Evolutionary conservation across 2,888 invertebrate species (phyloP).

Genomic region (Aporophyla nigra): DNA sequence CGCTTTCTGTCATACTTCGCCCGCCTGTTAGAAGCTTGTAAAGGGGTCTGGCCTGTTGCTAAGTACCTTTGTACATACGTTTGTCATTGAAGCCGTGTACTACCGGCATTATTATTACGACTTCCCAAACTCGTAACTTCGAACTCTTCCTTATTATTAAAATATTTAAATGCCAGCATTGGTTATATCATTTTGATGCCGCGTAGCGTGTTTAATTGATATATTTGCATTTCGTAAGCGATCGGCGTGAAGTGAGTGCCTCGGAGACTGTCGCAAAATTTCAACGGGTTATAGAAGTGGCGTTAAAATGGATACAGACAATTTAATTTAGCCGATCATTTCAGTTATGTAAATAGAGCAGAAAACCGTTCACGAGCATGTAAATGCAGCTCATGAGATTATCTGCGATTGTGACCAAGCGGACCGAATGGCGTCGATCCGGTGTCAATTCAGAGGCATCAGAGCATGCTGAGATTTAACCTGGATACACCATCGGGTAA

Average conservation of each 20-base stretch:
- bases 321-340: constrained; percentile 86
- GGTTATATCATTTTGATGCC: constrained; percentile 73
- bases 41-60: constrained; percentile 88
- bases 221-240: constrained; percentile 76
- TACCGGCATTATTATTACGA: constrained; percentile 84
- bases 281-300: constrained; percentile 69
- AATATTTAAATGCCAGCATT: constrained; percentile 77
- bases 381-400: constrained; percentile 82
- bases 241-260: constrained; percentile 74
- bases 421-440: constrained; percentile 72
- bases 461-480: constrained; percentile 80
- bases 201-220: constrained; percentile 73
- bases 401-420: constrained; percentile 82
- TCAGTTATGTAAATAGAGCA: constrained; percentile 86
- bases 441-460: constrained; percentile 75
- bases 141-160: constrained; percentile 84
- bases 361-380: constrained; percentile 81
- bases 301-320: constrained; percentile 81
- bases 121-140: constrained; percentile 81
- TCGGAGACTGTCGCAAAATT: constrained; percentile 74
- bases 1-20: constrained; percentile 88
- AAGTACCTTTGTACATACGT: constrained; percentile 80
- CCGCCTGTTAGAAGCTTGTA: constrained; percentile 87
- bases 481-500: constrained; percentile 78
- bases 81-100: constrained; percentile 84